A percentile compares a stretch with the other conserved stretches of the same genome.
Conservation (phyloP, 2,113 vertebrate species). For the Panurus biarmicus region DNA sequence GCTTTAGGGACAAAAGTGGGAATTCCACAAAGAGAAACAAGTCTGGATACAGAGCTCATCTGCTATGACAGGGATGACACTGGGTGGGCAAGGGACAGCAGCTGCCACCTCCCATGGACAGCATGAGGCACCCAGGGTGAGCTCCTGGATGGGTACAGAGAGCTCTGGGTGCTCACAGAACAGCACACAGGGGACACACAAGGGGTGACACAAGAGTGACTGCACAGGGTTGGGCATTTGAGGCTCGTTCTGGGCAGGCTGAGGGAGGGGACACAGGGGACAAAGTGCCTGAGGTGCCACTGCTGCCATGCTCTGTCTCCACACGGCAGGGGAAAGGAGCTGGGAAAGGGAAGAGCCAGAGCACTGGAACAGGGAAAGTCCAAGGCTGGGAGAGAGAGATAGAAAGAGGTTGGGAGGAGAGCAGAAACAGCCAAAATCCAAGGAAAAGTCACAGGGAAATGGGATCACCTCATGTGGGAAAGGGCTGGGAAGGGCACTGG, state of each 20-base stretch:
- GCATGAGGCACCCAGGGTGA: not conserved
- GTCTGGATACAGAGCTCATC: fast-evolving
- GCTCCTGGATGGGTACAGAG: not conserved
- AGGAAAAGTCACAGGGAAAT: fast-evolving
- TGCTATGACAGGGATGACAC: not conserved
- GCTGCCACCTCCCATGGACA: not conserved
- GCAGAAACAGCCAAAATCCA: not conserved
- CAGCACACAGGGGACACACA: not conserved
- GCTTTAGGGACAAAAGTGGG: not conserved
- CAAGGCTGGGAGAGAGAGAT: not conserved
- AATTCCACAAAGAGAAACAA: not conserved
- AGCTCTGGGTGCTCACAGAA: not conserved
- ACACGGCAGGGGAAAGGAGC: fast-evolving
- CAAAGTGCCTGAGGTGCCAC: not conserved
- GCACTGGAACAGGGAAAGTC: not conserved
- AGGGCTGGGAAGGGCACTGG: not conserved
- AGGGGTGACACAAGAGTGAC: not conserved
- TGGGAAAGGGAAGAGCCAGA: not conserved
- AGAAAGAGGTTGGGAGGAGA: not conserved
- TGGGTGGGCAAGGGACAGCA: fast-evolving
- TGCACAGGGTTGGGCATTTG: not conserved
- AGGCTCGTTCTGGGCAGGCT: not conserved
- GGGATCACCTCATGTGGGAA: not conserved
- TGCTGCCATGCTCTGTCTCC: not conserved
- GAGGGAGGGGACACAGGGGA: not conserved